Evolutionary conservation across 1,140 invertebrate genomes (phyloP), one percentile per base, ranked within the genome.

Genomic region (Drosophila triauraria): DNA sequence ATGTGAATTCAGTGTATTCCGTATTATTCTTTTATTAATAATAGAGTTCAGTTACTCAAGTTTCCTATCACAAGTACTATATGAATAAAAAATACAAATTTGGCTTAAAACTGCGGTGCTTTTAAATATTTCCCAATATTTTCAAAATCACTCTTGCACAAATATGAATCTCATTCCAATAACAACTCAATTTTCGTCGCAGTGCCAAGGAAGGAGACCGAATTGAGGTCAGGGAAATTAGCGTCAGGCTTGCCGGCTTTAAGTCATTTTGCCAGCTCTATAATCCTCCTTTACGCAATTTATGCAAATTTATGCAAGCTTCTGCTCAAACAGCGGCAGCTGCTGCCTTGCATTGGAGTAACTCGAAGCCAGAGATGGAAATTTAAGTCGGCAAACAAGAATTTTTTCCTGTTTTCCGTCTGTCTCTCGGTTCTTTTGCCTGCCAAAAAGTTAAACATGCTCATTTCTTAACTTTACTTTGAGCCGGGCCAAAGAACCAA

Each of bases 161-260:
- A 35, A 35, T 5, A 6, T 25, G 0, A 13, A n/a, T 27, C 25
- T 32, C 30, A n/a, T 60, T 4, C 15, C 23, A 20, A 44, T 64
- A 23, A 23, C 25, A 60, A 42, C 15, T 8, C 56, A 20, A 67
- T 47, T 62, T 67, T 44, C 23, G 25, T 32, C 17, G 13, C 62
- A 67, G 61, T 53, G 62, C 27, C 2, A 5, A 0, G 42, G n/a
- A 20, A 30, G 17, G 40, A 15, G 40, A 9, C 25, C 4, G 25
- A 54, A 86, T 81, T 51, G 82, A 78, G 82, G 82, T 86, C 82
- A 85, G 61, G 44, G 63, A 78, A 81, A 85, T 85, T 85, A 85
- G 78, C 82, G 82, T 85, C 78, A 78, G 58, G 57, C 44, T 68
- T 74, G 50, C 54, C 44, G 35, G 47, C 56, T 72, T 83, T 83